These are phyloP conservation scores for Sinocyclocheilus grahami DNA, from an alignment of 2,113 vertebrate genomes.

Conservation along the genomic window DNA sequence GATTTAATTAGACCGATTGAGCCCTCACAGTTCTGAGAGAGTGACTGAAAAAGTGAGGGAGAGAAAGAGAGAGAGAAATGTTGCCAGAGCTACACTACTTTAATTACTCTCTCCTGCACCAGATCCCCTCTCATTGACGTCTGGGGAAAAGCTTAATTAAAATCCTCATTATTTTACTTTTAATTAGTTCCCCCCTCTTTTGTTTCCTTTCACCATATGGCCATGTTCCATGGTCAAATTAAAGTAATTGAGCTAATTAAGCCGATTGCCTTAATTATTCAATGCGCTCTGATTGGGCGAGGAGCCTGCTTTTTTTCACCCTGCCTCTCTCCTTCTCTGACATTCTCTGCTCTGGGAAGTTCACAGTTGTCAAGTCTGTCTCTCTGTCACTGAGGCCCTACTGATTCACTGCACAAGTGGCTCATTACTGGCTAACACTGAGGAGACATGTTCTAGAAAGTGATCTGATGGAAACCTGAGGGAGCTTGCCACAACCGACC, in stretches of 20 bases:
- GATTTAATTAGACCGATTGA: constrained; percentile 85
- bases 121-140: constrained; percentile 70
- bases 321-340: constrained; percentile 42
- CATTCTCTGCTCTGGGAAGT: constrained; percentile 50
- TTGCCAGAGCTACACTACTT: constrained; percentile 82
- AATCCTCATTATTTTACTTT: constrained; percentile 75
- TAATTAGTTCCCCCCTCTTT: constrained; percentile 74
- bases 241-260: constrained; percentile 76
- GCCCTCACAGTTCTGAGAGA: constrained; percentile 80
- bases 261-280: constrained; percentile 75
- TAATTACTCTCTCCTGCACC: constrained; percentile 81
- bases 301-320: constrained; percentile 27
- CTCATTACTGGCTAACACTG: constrained; percentile 25
- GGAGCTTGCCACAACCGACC: neutral
- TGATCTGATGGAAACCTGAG: constrained; percentile 36
- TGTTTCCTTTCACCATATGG: constrained; percentile 74
- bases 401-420: constrained; percentile 35
- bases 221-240: constrained; percentile 73
- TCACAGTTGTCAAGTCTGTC: constrained; percentile 57
- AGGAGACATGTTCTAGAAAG: constrained; percentile 38
- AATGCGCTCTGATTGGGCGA: constrained; percentile 71
- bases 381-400: constrained; percentile 32
- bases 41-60: constrained; percentile 55
- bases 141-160: constrained; percentile 75
- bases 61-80: constrained; percentile 65